Base-by-base conservation (phyloP, 2,797 vertebrate genomes). In the Pseudopleuronectes americanus region DNA sequence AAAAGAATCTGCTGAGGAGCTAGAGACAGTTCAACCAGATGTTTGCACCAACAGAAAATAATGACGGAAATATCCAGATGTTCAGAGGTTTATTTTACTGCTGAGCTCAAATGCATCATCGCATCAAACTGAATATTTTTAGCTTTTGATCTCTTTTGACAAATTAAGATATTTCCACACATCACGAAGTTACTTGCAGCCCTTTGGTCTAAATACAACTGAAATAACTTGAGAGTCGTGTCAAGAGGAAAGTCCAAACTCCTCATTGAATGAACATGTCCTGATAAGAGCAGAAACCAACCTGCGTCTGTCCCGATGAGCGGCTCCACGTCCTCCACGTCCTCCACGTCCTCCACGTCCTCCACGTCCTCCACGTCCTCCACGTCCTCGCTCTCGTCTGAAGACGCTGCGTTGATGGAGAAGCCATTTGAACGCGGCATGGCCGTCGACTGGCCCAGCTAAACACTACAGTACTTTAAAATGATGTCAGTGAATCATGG, bases 361-460 rank as follows among this genome's bases (percentile, higher is more conserved):
- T 93, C 93, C 23, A 31, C 28, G 28, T 31, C 28, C 5, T 91
- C 87, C n/a, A n/a, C n/a, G n/a, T n/a, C n/a, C 26, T 28, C 26
- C 26, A 31, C 28, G 28, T 31, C 28, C 5, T 91, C 87, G 8
- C 67, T 48, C n/a, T 86, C 48, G 6, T 92, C 87, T 2, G 66
- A 63, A 4, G 47, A 0, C 1, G 56, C 49, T 0, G 90, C 38
- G 89, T 92, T 92, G 81, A 92, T 85, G 77, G 92, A 90, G 85
- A 5, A 75, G 68, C 87, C 84, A 62, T 86, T 64, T 9, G 76
- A 61, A 0, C 1, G 31, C 0, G 85, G 72, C 95, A 95, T 95
- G 68, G 53, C 52, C 3, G 65, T n/a, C 33, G 22, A 53, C 52
- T 64, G 33, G 68, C 36, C 7, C 3, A 7, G 28, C 38, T 28